Percentiles rank a stretch among this genome's conserved stretches.
These are phyloP conservation scores for Hanleya hanleyi DNA, from an alignment of 2,888 invertebrate species.

Conservation along the genomic window DNA sequence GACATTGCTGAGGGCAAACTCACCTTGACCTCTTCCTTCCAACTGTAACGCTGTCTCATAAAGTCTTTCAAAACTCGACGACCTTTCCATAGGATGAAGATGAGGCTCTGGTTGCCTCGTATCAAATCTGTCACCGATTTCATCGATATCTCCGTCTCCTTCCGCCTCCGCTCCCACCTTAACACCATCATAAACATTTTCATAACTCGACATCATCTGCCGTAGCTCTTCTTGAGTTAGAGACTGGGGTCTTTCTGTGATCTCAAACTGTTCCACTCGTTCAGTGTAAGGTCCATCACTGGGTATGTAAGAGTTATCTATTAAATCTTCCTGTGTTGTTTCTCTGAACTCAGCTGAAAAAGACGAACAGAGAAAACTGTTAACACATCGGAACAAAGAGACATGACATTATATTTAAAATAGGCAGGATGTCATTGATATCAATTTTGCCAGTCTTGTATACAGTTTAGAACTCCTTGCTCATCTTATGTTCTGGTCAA, in stretches of 20 bases:
- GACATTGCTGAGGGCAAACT: not conserved
- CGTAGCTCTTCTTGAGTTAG: constrained; percentile 34
- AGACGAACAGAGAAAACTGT: too few relatives aligned
- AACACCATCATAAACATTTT: constrained; percentile 59
- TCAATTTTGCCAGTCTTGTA: too few relatives aligned
- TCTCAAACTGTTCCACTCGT: not conserved
- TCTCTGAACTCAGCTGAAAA: too few relatives aligned
- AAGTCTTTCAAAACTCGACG: constrained; percentile 65
- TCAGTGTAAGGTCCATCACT: not conserved
- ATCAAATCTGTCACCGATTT: constrained; percentile 66
- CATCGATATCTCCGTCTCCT: constrained; percentile 51
- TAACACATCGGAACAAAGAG: too few relatives aligned
- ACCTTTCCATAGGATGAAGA: constrained; percentile 45
- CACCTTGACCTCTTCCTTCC: constrained; percentile 32
- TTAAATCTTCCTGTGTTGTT: too few relatives aligned
- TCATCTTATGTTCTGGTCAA: too few relatives aligned
- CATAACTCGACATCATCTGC: constrained; percentile 53
- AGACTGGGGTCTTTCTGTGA: constrained; percentile 12
- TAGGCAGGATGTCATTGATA: too few relatives aligned
- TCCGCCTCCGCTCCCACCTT: constrained; percentile 48
- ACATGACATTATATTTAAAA: too few relatives aligned
- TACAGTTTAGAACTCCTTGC: too few relatives aligned
- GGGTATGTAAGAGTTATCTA: too few relatives aligned
- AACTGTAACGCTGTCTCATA: constrained; percentile 45
- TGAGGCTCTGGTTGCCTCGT: constrained; percentile 59